These are phyloP conservation scores for Ceratotherium simum DNA, from an alignment of 2,113 vertebrate species.

Conservation along the genomic window DNA sequence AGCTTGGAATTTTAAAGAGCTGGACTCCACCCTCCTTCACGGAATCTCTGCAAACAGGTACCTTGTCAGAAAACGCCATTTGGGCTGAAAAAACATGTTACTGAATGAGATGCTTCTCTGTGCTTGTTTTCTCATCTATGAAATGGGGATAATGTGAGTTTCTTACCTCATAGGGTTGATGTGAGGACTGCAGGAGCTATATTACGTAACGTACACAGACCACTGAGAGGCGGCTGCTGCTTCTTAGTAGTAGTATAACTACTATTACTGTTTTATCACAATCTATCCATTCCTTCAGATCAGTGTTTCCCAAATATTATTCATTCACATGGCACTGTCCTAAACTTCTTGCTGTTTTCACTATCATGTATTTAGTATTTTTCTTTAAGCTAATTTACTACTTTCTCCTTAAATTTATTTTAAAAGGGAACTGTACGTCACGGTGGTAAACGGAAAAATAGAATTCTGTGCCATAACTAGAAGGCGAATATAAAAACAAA, in stretches of 20 bases:
- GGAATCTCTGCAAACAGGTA: not conserved
- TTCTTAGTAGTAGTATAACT: not conserved
- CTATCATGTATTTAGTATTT: not conserved
- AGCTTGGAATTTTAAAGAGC: not conserved
- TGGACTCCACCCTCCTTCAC: not conserved
- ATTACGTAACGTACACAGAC: not conserved
- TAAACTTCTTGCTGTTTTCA: not conserved
- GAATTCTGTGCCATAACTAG: not conserved
- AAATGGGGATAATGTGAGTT: not conserved
- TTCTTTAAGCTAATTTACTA: not conserved
- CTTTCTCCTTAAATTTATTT: constrained; percentile 12
- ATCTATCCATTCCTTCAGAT: not conserved
- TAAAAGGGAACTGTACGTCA: not conserved
- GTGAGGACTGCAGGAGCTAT: not conserved
- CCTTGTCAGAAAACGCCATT: not conserved
- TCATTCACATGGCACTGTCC: not conserved
- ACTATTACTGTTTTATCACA: not conserved
- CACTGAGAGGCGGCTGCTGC: too few species aligned
- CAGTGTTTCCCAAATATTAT: not conserved
- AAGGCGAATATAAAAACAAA: constrained; percentile 17
- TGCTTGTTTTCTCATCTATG: not conserved
- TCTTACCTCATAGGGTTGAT: not conserved
- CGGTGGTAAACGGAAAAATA: not conserved
- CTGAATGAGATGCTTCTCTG: not conserved
- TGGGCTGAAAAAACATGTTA: not conserved